These are phyloP conservation scores for Psophia crepitans DNA, from an alignment of 2,113 vertebrate species.

Conservation along the genomic window DNA sequence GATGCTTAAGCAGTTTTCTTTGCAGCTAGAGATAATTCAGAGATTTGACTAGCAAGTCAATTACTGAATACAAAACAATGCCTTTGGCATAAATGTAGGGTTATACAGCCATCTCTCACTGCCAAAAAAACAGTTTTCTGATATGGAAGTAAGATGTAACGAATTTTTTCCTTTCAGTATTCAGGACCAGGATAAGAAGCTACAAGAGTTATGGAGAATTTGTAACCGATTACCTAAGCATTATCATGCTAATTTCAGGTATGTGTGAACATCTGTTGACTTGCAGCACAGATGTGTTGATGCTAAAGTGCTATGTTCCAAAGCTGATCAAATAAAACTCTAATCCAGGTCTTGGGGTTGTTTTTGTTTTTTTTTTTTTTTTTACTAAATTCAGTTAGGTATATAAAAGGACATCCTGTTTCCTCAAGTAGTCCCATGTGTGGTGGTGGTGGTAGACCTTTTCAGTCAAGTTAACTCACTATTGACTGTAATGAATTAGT, in stretches of 20 bases:
- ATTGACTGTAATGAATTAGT: background rate
- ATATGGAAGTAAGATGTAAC: background rate
- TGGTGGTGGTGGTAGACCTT: background rate
- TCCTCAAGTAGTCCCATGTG: background rate
- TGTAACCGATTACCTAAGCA: conserved; percentile 94
- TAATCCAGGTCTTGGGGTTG: background rate
- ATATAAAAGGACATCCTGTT: background rate
- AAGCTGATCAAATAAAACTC: background rate
- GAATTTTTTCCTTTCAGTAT: conserved; percentile 75
- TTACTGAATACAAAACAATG: background rate
- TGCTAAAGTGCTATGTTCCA: background rate
- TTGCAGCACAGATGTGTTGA: background rate
- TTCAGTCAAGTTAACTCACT: background rate
- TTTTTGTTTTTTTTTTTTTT: background rate
- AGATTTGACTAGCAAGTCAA: background rate
- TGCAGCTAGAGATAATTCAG: background rate
- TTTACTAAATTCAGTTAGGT: background rate
- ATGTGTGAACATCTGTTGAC: background rate
- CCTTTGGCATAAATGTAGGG: background rate
- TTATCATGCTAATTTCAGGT: conserved; percentile 94
- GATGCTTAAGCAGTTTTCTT: background rate
- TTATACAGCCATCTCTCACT: background rate
- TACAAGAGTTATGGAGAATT: conserved; percentile 93
- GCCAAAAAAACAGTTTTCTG: background rate
- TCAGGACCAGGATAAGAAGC: conserved; percentile 92